phyloP scores from a whole-genome alignment of 2,797 vertebrate genomes.

The Pantherophis vulpinus region DNA sequence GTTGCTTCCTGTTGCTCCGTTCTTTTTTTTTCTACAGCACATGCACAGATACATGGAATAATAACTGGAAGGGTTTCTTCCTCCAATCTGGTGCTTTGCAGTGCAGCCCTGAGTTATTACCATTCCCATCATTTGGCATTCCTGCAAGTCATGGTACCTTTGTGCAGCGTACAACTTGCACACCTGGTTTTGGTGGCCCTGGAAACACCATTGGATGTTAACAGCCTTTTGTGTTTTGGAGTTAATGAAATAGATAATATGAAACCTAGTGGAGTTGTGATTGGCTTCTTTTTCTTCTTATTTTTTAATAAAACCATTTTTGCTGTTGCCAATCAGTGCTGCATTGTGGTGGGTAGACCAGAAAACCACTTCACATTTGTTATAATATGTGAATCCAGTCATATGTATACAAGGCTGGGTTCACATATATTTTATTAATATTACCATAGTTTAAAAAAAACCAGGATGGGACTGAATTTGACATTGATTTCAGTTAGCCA shows the following conservation, averaged over 20 bases:
- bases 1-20: not conserved
- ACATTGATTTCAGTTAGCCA: not conserved
- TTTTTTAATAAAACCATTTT: not conserved
- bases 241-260: not conserved
- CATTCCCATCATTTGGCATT: not conserved
- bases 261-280: not conserved
- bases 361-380: not conserved
- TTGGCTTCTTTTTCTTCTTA: not conserved
- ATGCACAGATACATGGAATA: not conserved
- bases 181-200: not conserved
- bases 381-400: not conserved
- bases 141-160: not conserved
- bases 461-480: not conserved
- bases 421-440: not conserved
- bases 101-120: not conserved
- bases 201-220: not conserved
- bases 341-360: not conserved
- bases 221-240: not conserved
- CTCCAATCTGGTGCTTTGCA: not conserved
- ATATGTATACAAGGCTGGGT: not conserved
- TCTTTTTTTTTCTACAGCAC: not conserved
- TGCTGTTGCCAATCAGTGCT: not conserved
- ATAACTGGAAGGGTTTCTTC: not conserved
- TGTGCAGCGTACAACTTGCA: not conserved
- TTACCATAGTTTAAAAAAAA: not conserved